phyloP scores from a whole-genome alignment of 2,113 vertebrate species.

The Spea multiplicata region DNA sequence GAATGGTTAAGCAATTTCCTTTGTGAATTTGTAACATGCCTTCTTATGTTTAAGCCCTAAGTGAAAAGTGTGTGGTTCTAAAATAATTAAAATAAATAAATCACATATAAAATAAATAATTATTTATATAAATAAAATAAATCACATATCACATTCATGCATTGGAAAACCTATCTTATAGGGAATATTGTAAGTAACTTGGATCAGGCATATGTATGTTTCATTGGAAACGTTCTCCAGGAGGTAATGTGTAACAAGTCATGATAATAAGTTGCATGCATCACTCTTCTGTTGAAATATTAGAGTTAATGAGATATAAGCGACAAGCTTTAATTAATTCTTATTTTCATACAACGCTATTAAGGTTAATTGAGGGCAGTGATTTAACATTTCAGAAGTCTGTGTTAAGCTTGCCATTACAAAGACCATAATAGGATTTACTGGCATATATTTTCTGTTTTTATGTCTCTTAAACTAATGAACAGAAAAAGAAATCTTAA shows the following conservation, averaged over 20 bases:
- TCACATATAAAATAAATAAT: too few species aligned
- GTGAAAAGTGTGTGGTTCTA: too few species aligned
- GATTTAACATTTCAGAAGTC: not conserved
- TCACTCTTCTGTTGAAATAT: not conserved
- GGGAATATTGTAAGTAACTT: too few species aligned
- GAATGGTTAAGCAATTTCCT: too few species aligned
- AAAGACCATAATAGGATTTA: not conserved
- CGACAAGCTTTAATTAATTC: not conserved
- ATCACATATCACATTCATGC: too few species aligned
- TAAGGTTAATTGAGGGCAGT: not conserved
- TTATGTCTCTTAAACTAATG: not conserved
- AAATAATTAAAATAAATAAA: too few species aligned
- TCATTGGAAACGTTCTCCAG: too few species aligned
- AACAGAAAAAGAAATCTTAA: not conserved
- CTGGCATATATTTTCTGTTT: not conserved
- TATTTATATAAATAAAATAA: too few species aligned
- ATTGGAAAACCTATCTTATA: too few species aligned
- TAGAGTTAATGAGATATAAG: not conserved
- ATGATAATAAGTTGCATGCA: not conserved
- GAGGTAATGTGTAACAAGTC: not conserved
- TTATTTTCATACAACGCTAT: not conserved
- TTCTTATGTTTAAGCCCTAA: too few species aligned
- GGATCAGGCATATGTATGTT: not conserved
- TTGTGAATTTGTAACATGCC: too few species aligned
- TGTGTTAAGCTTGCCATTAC: not conserved